Conservation (phyloP, 37 sponge, comb jelly and placozoan genomes). For the Cliona cf. orientalis region DNA sequence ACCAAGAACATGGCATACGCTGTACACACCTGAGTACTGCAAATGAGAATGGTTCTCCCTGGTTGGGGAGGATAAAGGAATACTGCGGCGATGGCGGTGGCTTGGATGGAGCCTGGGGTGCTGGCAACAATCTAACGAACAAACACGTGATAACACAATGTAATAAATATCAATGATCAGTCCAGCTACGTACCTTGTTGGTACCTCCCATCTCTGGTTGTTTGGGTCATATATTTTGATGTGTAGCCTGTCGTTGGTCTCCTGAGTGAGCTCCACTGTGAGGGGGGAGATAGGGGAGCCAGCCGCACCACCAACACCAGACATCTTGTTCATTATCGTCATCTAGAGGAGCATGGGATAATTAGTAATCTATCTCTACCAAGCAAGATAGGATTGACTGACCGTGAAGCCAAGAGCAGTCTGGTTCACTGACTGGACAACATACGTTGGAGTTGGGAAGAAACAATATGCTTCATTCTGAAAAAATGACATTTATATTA, state of each 20-base stretch:
- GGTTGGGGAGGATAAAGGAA: conserved; percentile 36
- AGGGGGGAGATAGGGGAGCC: conserved; percentile 63
- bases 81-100: conserved; percentile 53
- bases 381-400: not conserved
- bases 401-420: not conserved
- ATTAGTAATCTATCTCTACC: not conserved
- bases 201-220: conserved; percentile 86
- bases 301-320: not conserved
- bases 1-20: too few species aligned
- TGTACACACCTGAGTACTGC: conserved; percentile 65
- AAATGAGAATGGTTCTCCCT: conserved; percentile 76
- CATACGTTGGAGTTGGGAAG: not conserved
- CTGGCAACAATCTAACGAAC: not conserved
- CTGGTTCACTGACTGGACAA: not conserved
- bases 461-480: conserved; percentile 12
- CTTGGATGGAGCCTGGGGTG: conserved; percentile 38
- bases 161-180: too few species aligned
- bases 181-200: conserved; percentile 44
- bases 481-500: too few species aligned
- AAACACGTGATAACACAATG: too few species aligned
- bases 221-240: conserved; percentile 89
- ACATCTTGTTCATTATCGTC: not conserved
- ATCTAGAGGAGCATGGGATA: not conserved
- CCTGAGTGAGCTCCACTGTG: conserved; percentile 51
- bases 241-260: conserved; percentile 76